phyloP scores from a whole-genome alignment of 2,797 vertebrate genomes.

The Peromyscus melanophrys region DNA sequence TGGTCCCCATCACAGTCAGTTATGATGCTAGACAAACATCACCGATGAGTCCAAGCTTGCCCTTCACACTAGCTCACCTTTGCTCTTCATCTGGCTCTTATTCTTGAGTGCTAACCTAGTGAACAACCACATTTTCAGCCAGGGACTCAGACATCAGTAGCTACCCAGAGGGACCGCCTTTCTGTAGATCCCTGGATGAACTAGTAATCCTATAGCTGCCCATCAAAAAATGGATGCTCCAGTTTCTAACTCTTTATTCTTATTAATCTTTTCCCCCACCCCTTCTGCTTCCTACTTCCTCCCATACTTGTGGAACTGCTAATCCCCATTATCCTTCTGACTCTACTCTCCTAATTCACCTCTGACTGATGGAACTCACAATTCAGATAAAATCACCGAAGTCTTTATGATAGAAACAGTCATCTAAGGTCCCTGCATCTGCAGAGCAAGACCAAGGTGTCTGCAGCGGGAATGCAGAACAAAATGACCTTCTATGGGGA shows the following conservation, averaged over 20 bases:
- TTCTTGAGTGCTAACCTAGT: background rate
- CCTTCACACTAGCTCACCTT: background rate
- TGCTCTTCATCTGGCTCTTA: background rate
- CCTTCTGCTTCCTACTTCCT: background rate
- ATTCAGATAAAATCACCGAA: background rate
- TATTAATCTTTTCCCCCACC: background rate
- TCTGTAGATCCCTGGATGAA: background rate
- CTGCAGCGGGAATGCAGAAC: too few relatives aligned
- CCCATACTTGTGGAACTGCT: background rate
- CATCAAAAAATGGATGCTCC: too few relatives aligned
- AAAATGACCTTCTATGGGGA: background rate
- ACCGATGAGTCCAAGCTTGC: background rate
- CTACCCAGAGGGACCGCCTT: background rate
- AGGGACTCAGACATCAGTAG: background rate
- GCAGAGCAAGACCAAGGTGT: background rate
- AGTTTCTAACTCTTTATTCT: background rate
- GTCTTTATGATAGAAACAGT: background rate
- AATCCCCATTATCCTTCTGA: background rate
- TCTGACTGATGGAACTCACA: background rate
- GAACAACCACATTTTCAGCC: background rate
- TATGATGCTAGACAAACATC: background rate
- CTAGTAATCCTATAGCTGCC: background rate
- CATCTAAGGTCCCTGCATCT: background rate
- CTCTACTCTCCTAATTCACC: background rate
- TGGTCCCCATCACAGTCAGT: accelerated